These are phyloP conservation scores for Brachycybe producta DNA, from an alignment of 2,888 invertebrate species.

Conservation along the genomic window DNA sequence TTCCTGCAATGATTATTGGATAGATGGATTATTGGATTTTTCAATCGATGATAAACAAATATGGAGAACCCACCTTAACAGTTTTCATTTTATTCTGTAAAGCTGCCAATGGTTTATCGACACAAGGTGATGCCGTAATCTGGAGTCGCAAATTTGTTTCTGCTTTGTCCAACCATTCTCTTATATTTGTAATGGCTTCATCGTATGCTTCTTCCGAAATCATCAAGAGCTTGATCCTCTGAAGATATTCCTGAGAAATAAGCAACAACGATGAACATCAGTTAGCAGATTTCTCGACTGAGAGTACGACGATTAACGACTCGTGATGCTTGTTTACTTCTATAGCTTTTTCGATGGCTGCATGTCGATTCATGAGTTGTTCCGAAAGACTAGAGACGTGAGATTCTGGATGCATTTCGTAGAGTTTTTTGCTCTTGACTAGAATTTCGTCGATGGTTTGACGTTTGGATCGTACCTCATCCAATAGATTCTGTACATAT, in stretches of 20 bases:
- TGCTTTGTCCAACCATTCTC: slow-evolving; percentile 63
- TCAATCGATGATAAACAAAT: not conserved
- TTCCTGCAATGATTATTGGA: slow-evolving; percentile 7
- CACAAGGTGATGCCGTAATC: slow-evolving; percentile 49
- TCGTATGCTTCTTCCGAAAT: slow-evolving; percentile 55
- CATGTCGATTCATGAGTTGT: slow-evolving; percentile 61
- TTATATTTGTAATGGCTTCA: slow-evolving; percentile 52
- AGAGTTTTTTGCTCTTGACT: slow-evolving; percentile 54
- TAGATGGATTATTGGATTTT: not conserved
- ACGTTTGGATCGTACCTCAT: slow-evolving; percentile 50
- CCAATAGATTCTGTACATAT: slow-evolving; percentile 37
- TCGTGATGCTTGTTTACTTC: slow-evolving; percentile 35
- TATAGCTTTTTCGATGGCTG: slow-evolving; percentile 57
- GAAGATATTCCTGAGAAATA: slow-evolving; percentile 38
- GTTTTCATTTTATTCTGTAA: slow-evolving; percentile 58
- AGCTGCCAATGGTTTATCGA: slow-evolving; percentile 51
- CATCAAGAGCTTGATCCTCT: slow-evolving; percentile 56
- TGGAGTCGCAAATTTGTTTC: slow-evolving; percentile 53
- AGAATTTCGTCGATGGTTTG: slow-evolving; percentile 53
- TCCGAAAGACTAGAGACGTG: slow-evolving; percentile 65
- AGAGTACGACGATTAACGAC: not conserved
- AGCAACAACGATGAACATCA: not conserved
- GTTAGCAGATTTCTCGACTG: not conserved
- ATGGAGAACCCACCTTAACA: slow-evolving; percentile 43
- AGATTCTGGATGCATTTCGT: slow-evolving; percentile 65